Evolutionary conservation across 1,140 invertebrate species (phyloP).

Genomic region (Brachionus paranguensis): DNA sequence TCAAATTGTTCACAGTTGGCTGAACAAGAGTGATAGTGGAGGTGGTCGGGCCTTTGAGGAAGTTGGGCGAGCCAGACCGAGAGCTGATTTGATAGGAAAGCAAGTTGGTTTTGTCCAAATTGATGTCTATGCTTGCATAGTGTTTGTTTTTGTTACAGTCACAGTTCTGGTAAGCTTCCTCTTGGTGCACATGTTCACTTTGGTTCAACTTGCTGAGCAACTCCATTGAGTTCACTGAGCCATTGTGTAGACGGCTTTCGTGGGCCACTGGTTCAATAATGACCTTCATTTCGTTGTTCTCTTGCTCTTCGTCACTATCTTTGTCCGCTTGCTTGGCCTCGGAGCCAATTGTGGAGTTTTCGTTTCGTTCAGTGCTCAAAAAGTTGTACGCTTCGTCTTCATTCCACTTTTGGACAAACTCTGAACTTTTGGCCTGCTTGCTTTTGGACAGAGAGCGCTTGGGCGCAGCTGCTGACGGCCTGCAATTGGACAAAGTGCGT

Average conservation of each 20-base stretch:
- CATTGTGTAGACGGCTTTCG: not conserved
- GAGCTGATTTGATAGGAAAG: not conserved
- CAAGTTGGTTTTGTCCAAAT: not conserved
- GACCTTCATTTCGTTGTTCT: not conserved
- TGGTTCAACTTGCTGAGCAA: not conserved
- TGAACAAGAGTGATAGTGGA: not conserved
- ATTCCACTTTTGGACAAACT: constrained; percentile 19
- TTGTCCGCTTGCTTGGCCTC: not conserved
- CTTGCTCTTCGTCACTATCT: not conserved
- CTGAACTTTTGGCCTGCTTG: not conserved
- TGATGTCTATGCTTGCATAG: not conserved
- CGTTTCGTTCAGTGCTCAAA: not conserved
- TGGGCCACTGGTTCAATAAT: not conserved
- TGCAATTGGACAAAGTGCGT: not conserved
- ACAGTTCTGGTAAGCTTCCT: not conserved
- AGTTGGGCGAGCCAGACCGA: not conserved
- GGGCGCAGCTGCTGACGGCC: not conserved
- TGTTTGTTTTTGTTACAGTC: not conserved
- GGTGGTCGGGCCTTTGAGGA: constrained; percentile 4
- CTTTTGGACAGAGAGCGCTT: not conserved
- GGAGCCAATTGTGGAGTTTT: not conserved
- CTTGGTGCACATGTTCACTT: not conserved
- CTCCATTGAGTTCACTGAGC: not conserved
- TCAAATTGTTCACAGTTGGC: constrained; percentile 2
- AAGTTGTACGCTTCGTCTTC: not conserved